Evolutionary conservation across 1,140 invertebrate genomes (phyloP), one percentile per base, ranked within the genome.

Genomic region (Drosophila nigromelanica): DNA sequence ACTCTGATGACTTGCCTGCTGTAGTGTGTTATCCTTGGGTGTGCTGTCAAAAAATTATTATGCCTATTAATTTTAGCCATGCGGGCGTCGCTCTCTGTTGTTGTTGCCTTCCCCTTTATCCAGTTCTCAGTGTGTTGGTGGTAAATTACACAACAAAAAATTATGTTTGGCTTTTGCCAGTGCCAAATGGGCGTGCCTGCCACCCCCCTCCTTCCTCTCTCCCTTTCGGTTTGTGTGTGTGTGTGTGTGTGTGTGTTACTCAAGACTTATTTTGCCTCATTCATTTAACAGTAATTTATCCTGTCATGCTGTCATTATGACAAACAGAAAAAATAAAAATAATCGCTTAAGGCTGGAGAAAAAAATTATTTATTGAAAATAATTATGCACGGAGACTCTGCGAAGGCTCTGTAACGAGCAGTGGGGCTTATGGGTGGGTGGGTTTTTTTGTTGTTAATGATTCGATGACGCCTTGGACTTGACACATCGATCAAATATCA

Each of bases 1-100:
- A 85, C 72, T 71, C 68, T 78, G 76, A 89, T 83, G 76, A 82
- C 76, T 89, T 77, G 79, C 79, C 83, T 71, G 69, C 64, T 67
- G 50, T 33, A 14, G 76, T 81, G 63, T 80, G 86, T 83, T 91
- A 91, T 91, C 85, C 89, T 91, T 91, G 78, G 82, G 86, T 85
- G 82, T 83, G 80, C 90, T 91, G 90, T 91, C 90, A 91, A 90
- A 91, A 91, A 91, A 91, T 91, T 91, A 91, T 91, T 91, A 91
- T 91, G 90, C 90, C 90, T 91, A 91, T 91, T 91, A 91, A 91
- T 91, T 91, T 91, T 81, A 90, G 61, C 78, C 80, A 80, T 85
- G 83, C 83, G 76, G 80, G 73, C 80, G 73, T 76, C 68, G 55
- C 70, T 27, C 27, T 27, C 18, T 18, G 18, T 18, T 18, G n/a